Evolutionary conservation across 2,113 vertebrate genomes (phyloP).

Genomic region (Neolamprologus ventralis): DNA sequence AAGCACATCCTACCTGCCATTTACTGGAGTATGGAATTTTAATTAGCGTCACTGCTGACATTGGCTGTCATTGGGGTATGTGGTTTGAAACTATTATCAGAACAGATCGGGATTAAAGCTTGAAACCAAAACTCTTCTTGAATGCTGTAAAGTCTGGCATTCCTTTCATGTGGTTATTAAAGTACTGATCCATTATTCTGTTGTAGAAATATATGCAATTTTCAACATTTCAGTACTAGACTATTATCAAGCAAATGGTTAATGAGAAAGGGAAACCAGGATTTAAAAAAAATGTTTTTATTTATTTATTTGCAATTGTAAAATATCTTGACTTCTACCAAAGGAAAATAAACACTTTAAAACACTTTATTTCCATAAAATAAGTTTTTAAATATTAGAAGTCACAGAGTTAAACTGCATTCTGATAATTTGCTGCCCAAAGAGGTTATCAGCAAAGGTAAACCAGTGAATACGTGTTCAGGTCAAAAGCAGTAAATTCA

Average conservation of each 20-base stretch:
- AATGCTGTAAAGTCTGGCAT: not conserved
- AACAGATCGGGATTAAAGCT: not conserved
- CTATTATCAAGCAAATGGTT: not conserved
- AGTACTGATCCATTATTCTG: not conserved
- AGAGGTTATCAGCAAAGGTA: not conserved
- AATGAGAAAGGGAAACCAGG: not conserved
- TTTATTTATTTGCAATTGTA: not conserved
- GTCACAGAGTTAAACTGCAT: not conserved
- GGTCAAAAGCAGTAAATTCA: not conserved
- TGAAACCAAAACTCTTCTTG: not conserved
- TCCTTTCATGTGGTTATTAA: not conserved
- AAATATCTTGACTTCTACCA: not conserved
- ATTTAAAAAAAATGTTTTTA: rapidly evolving
- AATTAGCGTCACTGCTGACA: not conserved
- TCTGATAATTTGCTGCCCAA: not conserved
- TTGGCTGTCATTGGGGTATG: not conserved
- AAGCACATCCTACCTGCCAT: not conserved
- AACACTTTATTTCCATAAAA: not conserved
- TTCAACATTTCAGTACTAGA: not conserved
- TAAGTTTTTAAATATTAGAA: not conserved
- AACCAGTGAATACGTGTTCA: not conserved
- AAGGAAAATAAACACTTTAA: not conserved
- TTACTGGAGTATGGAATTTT: not conserved
- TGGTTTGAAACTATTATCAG: not conserved
- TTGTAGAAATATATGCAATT: not conserved